phyloP scores from a whole-genome alignment of 2,888 invertebrate genomes.

The Altica lythri region DNA sequence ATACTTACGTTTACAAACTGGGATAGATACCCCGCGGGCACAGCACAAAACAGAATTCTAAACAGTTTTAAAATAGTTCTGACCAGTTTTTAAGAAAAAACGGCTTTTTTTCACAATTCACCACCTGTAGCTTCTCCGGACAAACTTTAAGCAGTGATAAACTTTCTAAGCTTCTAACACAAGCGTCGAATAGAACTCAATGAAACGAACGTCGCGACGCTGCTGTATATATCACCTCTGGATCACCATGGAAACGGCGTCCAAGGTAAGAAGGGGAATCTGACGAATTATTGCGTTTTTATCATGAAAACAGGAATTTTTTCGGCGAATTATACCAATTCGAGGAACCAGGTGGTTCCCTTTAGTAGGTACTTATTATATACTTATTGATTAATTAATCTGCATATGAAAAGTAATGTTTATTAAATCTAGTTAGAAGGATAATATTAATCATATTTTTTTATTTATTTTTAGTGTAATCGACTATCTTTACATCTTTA shows the following conservation, averaged over 20 bases:
- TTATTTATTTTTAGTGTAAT: too few relatives aligned
- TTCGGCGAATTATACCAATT: too few relatives aligned
- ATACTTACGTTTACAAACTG: conserved; percentile 36
- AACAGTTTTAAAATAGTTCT: conserved; percentile 23
- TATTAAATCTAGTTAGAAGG: too few relatives aligned
- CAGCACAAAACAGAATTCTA: conserved; percentile 37
- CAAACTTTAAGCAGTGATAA: conserved; percentile 18
- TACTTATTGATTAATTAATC: too few relatives aligned
- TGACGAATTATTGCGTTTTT: not conserved
- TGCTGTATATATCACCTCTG: conserved; percentile 49
- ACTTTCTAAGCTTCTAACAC: not conserved
- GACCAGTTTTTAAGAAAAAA: not conserved
- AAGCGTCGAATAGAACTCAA: conserved; percentile 44
- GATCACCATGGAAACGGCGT: conserved; percentile 48
- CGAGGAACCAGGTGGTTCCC: too few relatives aligned
- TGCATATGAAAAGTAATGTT: too few relatives aligned
- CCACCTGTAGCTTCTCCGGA: conserved; percentile 18
- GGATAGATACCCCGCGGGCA: conserved; percentile 34
- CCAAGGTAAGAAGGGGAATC: conserved; percentile 33
- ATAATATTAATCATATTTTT: too few relatives aligned
- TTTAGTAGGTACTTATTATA: too few relatives aligned
- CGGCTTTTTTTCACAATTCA: conserved; percentile 1
- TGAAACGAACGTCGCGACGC: conserved; percentile 51
- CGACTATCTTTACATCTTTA: too few relatives aligned
- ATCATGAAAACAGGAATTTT: not conserved